These are phyloP conservation scores for Ophioderma brevispina DNA, from an alignment of 35 echinoderm and acorn worm species.

Conservation along the genomic window DNA sequence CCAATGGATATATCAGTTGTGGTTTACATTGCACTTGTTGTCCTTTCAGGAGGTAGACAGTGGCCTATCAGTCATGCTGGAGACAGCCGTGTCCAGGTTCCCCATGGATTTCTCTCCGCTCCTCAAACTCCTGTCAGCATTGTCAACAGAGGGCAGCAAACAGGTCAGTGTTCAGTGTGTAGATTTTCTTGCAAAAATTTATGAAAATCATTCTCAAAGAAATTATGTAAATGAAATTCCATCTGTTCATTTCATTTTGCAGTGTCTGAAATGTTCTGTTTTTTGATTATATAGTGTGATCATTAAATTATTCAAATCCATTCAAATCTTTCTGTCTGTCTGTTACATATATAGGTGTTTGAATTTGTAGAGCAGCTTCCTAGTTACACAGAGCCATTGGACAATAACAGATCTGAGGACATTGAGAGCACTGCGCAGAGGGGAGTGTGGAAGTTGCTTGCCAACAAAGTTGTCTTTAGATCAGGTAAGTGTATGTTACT, in stretches of 20 bases:
- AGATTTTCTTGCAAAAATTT: too few species aligned
- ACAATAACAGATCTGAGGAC: constrained; percentile 88
- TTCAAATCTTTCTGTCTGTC: too few species aligned
- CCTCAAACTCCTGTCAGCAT: constrained; percentile 64
- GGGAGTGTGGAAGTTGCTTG: constrained; percentile 67
- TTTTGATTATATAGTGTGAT: too few species aligned
- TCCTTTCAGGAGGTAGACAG: constrained; percentile 75
- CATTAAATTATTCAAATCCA: too few species aligned
- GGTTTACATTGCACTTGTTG: not conserved
- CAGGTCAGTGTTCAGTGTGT: constrained; percentile 75
- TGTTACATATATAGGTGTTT: constrained; percentile 17
- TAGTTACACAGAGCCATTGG: constrained; percentile 76
- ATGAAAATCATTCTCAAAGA: too few species aligned
- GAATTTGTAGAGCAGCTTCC: constrained; percentile 64
- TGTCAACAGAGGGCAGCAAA: constrained; percentile 77
- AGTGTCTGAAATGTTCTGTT: too few species aligned
- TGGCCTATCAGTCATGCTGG: constrained; percentile 72
- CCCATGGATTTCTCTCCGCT: constrained; percentile 84
- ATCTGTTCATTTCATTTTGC: too few species aligned
- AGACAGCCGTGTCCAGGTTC: constrained; percentile 60
- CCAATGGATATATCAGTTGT: not conserved
- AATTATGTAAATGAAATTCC: too few species aligned
- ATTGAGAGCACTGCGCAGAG: constrained; percentile 51
- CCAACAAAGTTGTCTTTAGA: constrained; percentile 72
- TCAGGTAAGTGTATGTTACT: constrained; percentile 73